Evolutionary conservation across 2,888 invertebrate genomes (phyloP).

Genomic region (Adelognathus sp.): DNA sequence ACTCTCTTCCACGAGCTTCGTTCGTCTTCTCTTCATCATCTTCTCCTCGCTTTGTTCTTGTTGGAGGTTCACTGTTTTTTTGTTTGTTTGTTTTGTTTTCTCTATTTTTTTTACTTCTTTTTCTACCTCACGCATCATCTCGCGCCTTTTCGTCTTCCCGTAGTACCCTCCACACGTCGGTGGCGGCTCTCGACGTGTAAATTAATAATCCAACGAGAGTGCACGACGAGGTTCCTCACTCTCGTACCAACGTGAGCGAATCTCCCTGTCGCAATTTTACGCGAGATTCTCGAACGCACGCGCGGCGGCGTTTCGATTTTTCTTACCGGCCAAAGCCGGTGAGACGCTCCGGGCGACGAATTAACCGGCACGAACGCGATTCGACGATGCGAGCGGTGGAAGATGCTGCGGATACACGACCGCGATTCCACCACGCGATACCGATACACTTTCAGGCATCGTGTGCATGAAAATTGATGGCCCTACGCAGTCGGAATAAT

Average conservation of each 20-base stretch:
- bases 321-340: constrained; percentile 16
- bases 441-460: constrained; percentile 42
- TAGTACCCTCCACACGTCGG: constrained; percentile 60
- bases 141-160: constrained; percentile 48
- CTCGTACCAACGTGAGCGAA: constrained; percentile 47
- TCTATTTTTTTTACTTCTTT: constrained; percentile 11
- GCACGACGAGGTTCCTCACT: neutral
- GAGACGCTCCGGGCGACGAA: constrained; percentile 67
- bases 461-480: constrained; percentile 55
- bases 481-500: constrained; percentile 53
- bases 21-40: constrained; percentile 5
- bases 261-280: constrained; percentile 43
- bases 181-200: constrained; percentile 71
- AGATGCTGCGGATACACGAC: constrained; percentile 14
- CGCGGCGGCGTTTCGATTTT: constrained; percentile 49
- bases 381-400: neutral
- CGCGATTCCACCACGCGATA: constrained; percentile 30
- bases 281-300: constrained; percentile 36
- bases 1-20: constrained; percentile 40
- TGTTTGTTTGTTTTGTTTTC: constrained; percentile 9
- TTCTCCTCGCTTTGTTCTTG: constrained; percentile 7
- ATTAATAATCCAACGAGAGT: constrained; percentile 76
- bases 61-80: no score
- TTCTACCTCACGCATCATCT: constrained; percentile 26
- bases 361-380: constrained; percentile 63